A percentile compares a stretch with the other conserved stretches of the same genome.
Conservation (phyloP, 2,888 invertebrate species). For the Caenorhabditis parvicauda region DNA sequence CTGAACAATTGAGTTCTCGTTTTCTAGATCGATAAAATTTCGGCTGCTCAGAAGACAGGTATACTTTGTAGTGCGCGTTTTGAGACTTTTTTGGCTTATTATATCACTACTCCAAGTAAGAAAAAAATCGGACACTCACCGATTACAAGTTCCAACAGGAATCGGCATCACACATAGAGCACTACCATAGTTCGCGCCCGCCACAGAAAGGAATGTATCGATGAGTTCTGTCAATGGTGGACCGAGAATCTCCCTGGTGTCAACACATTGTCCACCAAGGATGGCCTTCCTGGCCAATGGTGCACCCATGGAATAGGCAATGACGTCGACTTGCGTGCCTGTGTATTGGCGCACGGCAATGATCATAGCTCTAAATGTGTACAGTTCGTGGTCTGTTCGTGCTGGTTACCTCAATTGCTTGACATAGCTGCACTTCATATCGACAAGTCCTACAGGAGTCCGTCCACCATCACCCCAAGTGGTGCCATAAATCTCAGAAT, state of each 20-base stretch:
- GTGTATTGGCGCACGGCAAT: conserved; percentile 61
- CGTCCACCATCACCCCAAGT: conserved; percentile 60
- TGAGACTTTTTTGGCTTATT: too few relatives aligned
- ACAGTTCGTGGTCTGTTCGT: background rate
- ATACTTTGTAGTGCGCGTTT: too few relatives aligned
- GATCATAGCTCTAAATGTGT: conserved; percentile 49
- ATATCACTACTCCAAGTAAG: too few relatives aligned
- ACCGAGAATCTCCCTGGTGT: conserved; percentile 48
- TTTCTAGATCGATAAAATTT: too few relatives aligned
- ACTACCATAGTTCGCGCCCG: conserved; percentile 60
- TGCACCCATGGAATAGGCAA: conserved; percentile 61
- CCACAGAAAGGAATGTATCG: conserved; percentile 59
- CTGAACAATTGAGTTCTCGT: too few relatives aligned
- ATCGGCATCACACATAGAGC: conserved; percentile 57
- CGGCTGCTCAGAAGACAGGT: too few relatives aligned
- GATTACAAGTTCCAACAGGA: conserved; percentile 58
- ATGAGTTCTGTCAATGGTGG: conserved; percentile 60
- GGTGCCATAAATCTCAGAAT: conserved; percentile 55
- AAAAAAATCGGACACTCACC: conserved; percentile 14
- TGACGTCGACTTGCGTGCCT: conserved; percentile 55
- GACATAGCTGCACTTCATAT: conserved; percentile 60
- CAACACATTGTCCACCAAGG: conserved; percentile 54
- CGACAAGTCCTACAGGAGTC: conserved; percentile 57
- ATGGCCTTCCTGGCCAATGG: conserved; percentile 58
- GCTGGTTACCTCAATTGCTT: conserved; percentile 55